Evolutionary conservation across 2,797 vertebrate species (phyloP).

Genomic region (Galagoides demidoff): DNA sequence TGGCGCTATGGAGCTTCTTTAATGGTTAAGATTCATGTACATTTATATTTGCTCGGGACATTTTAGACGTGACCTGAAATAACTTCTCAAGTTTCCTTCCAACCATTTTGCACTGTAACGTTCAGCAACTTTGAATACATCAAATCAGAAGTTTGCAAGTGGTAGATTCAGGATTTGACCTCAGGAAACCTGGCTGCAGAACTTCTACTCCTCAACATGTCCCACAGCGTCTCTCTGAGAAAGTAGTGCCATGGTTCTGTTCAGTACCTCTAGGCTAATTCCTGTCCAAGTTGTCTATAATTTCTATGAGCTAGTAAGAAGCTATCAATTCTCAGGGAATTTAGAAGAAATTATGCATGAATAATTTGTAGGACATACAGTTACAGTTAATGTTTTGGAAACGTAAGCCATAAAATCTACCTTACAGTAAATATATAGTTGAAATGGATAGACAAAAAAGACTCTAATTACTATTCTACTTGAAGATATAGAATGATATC

Average conservation of each 20-base stretch:
- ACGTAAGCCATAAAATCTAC: not conserved
- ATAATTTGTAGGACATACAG: not conserved
- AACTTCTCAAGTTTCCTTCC: conserved; percentile 52
- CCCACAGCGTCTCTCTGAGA: not conserved
- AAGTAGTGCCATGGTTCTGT: not conserved
- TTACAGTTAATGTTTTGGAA: conserved; percentile 20
- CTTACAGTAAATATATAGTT: not conserved
- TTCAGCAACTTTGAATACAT: not conserved
- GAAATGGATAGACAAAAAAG: not conserved
- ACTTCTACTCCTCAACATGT: not conserved
- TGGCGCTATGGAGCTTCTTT: conserved; percentile 4
- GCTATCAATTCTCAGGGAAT: not conserved
- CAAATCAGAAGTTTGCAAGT: not conserved
- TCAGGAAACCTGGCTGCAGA: not conserved
- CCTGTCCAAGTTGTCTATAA: not conserved
- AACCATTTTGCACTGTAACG: conserved; percentile 15
- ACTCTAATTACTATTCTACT: not conserved
- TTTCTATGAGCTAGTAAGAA: not conserved
- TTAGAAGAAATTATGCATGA: not conserved
- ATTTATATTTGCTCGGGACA: conserved; percentile 20
- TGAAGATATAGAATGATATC: not conserved
- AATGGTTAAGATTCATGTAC: not conserved
- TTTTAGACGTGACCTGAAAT: conserved; percentile 40
- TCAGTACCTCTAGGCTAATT: not conserved
- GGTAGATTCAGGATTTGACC: not conserved